Evolutionary conservation across 1,140 invertebrate species (phyloP), one percentile per base, ranked within the genome.

Genomic region (Zaprionus davidi): DNA sequence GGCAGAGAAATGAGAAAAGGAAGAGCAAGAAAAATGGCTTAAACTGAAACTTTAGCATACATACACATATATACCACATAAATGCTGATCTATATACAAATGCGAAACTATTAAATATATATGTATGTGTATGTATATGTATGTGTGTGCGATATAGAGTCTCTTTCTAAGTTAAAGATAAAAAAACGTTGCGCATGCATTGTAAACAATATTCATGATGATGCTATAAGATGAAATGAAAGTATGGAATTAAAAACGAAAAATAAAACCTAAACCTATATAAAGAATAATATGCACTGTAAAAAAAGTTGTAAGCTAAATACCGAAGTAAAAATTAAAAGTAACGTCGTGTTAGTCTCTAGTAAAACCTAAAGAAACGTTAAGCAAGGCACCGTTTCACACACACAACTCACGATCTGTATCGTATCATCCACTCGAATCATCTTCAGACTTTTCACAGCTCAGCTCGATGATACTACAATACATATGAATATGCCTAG

Each of bases 11-110:
- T 36, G 31, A 62, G 17, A 60, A 22, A 68, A 58, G 11, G 5
- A 49, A 3, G 36, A 65, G 28, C 28, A 49, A 57, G 17, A 44
- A 12, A 36, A 66, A 62, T 36, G 28, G 62, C 70, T 65, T 58
- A 58, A 66, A 67, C 36, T 49, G 55, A 67, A 67, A 57, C 41
- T 31, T 65, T 62, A 58, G 34, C 26, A 46, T 65, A 64, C 53
- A 57, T 73, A 70, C 76, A 67, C 60, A 67, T 38, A 56, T 66
- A 38, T 62, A 59, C 71, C 69, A 69, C 64, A 72, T 74, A 82
- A 84, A 84, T 73, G 74, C 82, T 85, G 82, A 88, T 83, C 74
- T 78, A 83, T 80, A 69, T 82, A 78, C 59, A 63, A 70, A 63
- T 55, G 20, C 34, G 59, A 55, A 24, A 55, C 24, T 51, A 71